Evolutionary conservation across 2,113 vertebrate genomes (phyloP).

Genomic region (Gobiocypris rarus): DNA sequence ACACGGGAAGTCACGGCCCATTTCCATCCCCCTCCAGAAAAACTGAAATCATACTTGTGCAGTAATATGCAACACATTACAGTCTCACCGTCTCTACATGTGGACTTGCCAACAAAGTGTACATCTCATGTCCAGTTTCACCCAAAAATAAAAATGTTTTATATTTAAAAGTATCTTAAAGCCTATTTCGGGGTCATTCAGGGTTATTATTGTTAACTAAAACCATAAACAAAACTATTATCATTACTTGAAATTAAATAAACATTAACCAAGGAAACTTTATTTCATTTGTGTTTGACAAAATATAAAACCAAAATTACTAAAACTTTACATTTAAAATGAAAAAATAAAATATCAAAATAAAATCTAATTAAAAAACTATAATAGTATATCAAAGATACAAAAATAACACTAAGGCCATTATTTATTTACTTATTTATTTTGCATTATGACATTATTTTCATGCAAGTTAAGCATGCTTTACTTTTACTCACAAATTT

Average conservation of each 20-base stretch:
- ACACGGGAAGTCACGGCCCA: neutral
- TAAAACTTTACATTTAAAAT: no score
- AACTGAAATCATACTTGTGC: neutral
- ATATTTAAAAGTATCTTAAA: neutral
- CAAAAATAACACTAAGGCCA: neutral
- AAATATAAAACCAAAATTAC: no score
- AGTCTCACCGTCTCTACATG: neutral
- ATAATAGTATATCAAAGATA: neutral
- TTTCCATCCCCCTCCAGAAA: neutral
- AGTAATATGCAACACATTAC: neutral
- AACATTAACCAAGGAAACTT: neutral
- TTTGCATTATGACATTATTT: neutral
- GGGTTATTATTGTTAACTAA: neutral
- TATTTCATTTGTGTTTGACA: no score
- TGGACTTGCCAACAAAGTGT: neutral
- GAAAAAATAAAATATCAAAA: no score
- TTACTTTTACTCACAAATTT: neutral
- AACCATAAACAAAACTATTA: neutral
- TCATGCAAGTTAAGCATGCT: neutral
- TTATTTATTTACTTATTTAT: neutral
- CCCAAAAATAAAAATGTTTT: neutral
- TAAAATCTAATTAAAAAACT: no score
- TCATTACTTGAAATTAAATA: neutral
- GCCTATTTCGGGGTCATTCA: neutral
- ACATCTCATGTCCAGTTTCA: neutral